A percentile compares a stretch with the other conserved stretches of the same genome.
Conservation (phyloP, 2,113 vertebrate genomes). For the Psephotus haematonotus region DNA sequence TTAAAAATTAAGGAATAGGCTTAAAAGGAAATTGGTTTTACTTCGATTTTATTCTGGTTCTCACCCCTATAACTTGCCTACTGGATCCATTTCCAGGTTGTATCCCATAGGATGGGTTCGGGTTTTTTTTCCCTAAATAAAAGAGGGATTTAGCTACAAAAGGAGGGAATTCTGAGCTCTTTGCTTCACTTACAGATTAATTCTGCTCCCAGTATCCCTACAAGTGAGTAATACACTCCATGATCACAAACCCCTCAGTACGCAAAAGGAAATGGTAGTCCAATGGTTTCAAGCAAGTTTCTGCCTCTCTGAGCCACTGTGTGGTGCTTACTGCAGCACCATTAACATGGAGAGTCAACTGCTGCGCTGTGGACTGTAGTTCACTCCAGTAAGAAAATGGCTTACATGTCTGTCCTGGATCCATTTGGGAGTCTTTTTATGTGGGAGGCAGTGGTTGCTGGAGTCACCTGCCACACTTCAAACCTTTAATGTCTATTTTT, state of each 20-base stretch:
- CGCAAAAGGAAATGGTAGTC: not conserved
- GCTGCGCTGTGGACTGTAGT: not conserved
- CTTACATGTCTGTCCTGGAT: not conserved
- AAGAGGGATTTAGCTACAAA: not conserved
- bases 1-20: not conserved
- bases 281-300: not conserved
- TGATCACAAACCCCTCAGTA: not conserved
- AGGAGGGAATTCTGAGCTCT: not conserved
- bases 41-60: not conserved
- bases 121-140: not conserved
- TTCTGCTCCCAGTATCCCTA: not conserved
- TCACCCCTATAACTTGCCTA: not conserved
- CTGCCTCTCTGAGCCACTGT: not conserved
- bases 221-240: not conserved
- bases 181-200: not conserved
- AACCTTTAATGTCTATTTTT: not conserved
- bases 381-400: not conserved
- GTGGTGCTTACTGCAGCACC: not conserved
- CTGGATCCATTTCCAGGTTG: not conserved
- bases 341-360: not conserved
- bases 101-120: not conserved
- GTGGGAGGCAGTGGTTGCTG: rapidly evolving
- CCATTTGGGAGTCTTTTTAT: not conserved
- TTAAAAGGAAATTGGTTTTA: not conserved
- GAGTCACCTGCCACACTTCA: not conserved